Conservation (phyloP, 2,113 vertebrate genomes). For the Pogonocichla stellata region DNA sequence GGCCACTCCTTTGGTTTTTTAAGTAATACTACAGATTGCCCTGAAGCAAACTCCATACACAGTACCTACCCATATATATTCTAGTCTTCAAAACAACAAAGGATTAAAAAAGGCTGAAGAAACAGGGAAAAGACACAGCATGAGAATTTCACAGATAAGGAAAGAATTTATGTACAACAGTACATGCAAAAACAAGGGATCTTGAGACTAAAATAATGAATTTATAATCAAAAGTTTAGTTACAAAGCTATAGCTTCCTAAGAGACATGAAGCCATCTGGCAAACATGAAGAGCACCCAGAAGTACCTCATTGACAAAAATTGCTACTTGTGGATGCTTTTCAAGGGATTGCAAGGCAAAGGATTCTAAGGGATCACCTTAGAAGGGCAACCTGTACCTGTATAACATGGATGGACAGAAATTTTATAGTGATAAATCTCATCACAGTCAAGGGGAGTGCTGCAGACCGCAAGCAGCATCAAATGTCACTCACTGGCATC, state of each 20-base stretch:
- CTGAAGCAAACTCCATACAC: not conserved
- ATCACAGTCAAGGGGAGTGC: not conserved
- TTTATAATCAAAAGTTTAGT: slow-evolving; percentile 62
- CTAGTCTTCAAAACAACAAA: not conserved
- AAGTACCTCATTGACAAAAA: not conserved
- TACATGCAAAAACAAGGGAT: slow-evolving; percentile 54
- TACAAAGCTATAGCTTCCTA: not conserved
- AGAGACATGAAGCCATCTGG: slow-evolving; percentile 26
- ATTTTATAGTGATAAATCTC: not conserved
- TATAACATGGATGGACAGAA: not conserved
- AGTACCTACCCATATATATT: not conserved
- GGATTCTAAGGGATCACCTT: not conserved
- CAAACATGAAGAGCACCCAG: not conserved
- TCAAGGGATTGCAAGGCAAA: not conserved
- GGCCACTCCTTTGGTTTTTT: not conserved
- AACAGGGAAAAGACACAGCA: slow-evolving; percentile 34
- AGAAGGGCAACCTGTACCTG: not conserved
- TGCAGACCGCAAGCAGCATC: not conserved
- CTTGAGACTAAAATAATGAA: slow-evolving; percentile 52
- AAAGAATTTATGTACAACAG: slow-evolving; percentile 62
- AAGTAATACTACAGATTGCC: not conserved
- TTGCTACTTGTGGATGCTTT: not conserved
- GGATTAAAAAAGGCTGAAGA: not conserved
- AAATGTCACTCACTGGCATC: not conserved
- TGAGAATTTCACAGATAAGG: slow-evolving; percentile 31